phyloP scores from a whole-genome alignment of 2,113 vertebrate genomes.

The Lontra canadensis region DNA sequence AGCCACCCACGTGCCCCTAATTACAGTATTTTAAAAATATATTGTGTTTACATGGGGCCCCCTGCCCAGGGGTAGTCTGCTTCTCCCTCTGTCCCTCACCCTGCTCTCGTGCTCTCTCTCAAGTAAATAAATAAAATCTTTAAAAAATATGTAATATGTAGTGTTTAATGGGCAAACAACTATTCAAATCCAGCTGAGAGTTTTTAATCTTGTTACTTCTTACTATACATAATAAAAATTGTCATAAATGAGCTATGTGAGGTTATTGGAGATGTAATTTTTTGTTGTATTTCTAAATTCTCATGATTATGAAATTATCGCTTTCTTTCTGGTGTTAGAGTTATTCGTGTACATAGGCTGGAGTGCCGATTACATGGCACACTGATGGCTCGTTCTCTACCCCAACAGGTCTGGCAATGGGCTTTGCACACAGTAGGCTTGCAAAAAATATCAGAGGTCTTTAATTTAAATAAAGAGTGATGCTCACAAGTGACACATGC shows the following conservation, averaged over 20 bases:
- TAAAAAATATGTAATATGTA: not conserved
- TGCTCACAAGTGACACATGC: not conserved
- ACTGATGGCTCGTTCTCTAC: not conserved
- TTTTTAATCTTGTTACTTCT: not conserved
- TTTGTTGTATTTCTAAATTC: not conserved
- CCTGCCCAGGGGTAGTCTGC: no score
- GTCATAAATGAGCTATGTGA: not conserved
- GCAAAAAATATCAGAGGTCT: not conserved
- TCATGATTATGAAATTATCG: not conserved
- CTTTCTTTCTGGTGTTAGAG: not conserved
- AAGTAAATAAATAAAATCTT: no score
- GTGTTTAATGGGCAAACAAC: not conserved
- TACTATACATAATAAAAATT: not conserved
- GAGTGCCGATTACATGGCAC: not conserved
- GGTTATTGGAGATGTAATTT: not conserved
- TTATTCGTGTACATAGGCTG: not conserved
- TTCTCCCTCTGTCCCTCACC: no score
- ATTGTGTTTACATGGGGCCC: no score
- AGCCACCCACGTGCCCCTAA: no score
- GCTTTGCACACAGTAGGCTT: not conserved
- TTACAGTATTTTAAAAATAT: no score
- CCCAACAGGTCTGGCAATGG: not conserved
- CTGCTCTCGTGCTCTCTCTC: no score
- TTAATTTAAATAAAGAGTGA: conserved; percentile 15
- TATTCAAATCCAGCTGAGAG: not conserved